Base-by-base conservation (phyloP, 2,888 invertebrate species). In the Liodrosophila aerea region DNA sequence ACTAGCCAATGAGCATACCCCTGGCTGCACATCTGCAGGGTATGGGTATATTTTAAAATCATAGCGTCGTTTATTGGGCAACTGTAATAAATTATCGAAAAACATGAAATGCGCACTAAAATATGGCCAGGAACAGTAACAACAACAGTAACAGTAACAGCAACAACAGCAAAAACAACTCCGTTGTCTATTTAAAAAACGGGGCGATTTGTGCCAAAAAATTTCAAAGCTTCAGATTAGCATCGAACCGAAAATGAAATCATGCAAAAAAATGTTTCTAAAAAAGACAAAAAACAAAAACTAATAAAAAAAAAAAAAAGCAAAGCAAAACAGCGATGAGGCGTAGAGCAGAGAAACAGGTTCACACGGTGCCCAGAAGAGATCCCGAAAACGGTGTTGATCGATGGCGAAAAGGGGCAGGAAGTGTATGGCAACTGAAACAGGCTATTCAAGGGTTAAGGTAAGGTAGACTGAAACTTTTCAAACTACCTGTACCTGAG, bases 51-150 rank as follows among this genome's bases (percentile, higher is more conserved):
- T 43, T 33, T 22, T 4, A 22, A 39, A 64, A 73, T 34, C 45
- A 56, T 60, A 59, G 61, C 71, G 31, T 64, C 76, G 73, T 72
- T 61, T 77, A 70, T 82, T 74, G 82, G 81, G 78, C 82, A 81
- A 84, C 82, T 72, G 74, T 76, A 82, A 85, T 82, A 82, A 82
- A 82, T 82, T 82, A 76, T 73, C 75, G 67, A 76, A 54, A 75
- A 82, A 82, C 84, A 84, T 78, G 84, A 82, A 77, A 84, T 73
- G 74, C 75, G 68, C 71, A 76, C 72, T 74, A 72, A 81, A 53
- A 73, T 73, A 65, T 73, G 44, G 60, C 53, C 71, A 64, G 64
- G 67, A 64, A 72, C 64, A 57, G 47, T 15, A 54, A 39, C 50
- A 64, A 45, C 61, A 67, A 41, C 52, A 64, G n/a, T n/a, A n/a